A percentile compares a stretch with the other conserved stretches of the same genome.
These are phyloP conservation scores for Campopleginae sp. DNA, from an alignment of 2,888 invertebrate species.

Conservation along the genomic window DNA sequence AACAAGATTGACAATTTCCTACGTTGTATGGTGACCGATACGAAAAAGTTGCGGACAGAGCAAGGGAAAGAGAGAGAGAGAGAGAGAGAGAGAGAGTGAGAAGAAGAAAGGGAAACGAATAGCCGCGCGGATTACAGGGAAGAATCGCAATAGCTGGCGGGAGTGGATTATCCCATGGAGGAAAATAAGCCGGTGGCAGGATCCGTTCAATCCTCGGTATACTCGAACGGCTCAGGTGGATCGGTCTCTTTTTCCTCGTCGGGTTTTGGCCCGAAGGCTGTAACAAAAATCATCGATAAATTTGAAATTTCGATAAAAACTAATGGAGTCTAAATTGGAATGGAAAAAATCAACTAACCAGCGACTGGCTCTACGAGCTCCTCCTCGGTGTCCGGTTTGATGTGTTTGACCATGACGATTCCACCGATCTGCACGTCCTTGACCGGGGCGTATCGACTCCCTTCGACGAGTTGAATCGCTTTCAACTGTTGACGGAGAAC, in stretches of 20 bases:
- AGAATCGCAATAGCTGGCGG: not conserved
- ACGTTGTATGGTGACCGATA: conserved; percentile 39
- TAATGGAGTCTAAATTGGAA: conserved; percentile 3
- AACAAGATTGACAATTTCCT: conserved; percentile 58
- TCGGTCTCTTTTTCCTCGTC: conserved; percentile 99
- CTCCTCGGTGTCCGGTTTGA: conserved; percentile 91
- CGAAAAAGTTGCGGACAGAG: conserved; percentile 19
- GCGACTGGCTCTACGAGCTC: conserved; percentile 96
- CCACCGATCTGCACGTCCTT: conserved; percentile 98
- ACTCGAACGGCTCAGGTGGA: conserved; percentile 99
- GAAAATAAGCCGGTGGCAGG: conserved; percentile 1
- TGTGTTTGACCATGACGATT: conserved; percentile 96
- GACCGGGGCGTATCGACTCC: conserved; percentile 92
- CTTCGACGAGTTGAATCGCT: conserved; percentile 91
- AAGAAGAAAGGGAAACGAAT: conserved; percentile 2
- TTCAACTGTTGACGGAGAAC: conserved; percentile 96
- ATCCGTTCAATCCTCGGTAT: conserved; percentile 90
- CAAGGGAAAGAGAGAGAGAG: not conserved
- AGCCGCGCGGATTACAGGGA: conserved; percentile 6
- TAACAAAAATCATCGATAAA: not conserved
- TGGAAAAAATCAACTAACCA: conserved; percentile 81
- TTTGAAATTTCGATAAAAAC: not conserved
- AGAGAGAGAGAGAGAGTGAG: conserved; percentile 13
- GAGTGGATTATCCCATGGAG: conserved; percentile 1
- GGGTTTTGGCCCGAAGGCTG: conserved; percentile 93